Percentiles rank a stretch among this genome's conserved stretches.
Evolutionary conservation across 2,888 invertebrate genomes (phyloP).

Genomic region (Acleris literana): DNA sequence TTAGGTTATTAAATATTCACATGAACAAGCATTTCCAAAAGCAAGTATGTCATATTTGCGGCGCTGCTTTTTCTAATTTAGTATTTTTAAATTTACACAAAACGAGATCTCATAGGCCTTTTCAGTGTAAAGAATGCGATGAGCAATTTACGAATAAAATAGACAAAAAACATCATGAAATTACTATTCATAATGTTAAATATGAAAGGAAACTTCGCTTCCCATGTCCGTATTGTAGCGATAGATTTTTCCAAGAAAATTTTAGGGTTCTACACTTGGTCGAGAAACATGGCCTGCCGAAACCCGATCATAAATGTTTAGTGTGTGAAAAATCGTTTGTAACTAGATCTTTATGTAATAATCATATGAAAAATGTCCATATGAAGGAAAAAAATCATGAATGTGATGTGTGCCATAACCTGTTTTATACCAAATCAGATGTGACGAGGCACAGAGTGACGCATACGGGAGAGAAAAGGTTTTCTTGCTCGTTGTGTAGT

Average conservation of each 20-base stretch:
- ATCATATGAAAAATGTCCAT: constrained; percentile 69
- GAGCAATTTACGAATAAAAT: constrained; percentile 49
- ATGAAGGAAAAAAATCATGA: constrained; percentile 68
- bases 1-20: constrained; percentile 68
- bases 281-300: constrained; percentile 58
- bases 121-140: constrained; percentile 57
- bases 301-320: constrained; percentile 61
- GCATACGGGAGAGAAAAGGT: constrained; percentile 68
- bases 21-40: constrained; percentile 73
- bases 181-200: constrained; percentile 46
- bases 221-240: constrained; percentile 60
- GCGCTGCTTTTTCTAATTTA: constrained; percentile 67
- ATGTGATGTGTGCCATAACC: constrained; percentile 65
- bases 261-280: constrained; percentile 56
- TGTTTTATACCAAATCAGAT: constrained; percentile 71
- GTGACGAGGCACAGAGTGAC: constrained; percentile 62
- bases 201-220: constrained; percentile 57
- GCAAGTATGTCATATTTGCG: constrained; percentile 71
- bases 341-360: constrained; percentile 66
- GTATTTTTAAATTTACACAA: constrained; percentile 69
- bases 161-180: constrained; percentile 53
- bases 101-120: constrained; percentile 55
- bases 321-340: constrained; percentile 65
- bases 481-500: constrained; percentile 58
- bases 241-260: constrained; percentile 65